Evolutionary conservation across 1,140 invertebrate species (phyloP).

Genomic region (Atta cephalotes): DNA sequence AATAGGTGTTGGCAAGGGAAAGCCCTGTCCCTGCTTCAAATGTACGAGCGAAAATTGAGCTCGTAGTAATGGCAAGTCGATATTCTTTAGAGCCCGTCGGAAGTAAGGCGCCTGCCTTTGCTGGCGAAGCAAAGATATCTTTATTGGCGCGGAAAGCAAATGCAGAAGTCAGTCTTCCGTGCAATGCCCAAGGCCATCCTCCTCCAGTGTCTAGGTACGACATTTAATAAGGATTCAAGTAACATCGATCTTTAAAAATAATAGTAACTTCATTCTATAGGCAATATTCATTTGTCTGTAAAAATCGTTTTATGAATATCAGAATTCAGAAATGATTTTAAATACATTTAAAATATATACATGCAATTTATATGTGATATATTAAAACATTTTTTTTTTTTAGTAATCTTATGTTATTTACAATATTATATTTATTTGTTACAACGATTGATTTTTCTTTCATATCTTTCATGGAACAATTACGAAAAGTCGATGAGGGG

Average conservation of each 20-base stretch:
- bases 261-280: background rate
- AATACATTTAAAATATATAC: background rate
- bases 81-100: constrained; percentile 83
- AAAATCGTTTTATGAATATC: background rate
- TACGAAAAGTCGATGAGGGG: constrained; percentile 42
- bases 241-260: background rate
- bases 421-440: constrained; percentile 15
- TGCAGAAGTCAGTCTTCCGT: constrained; percentile 87
- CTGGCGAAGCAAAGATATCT: constrained; percentile 80
- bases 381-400: background rate
- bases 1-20: constrained; percentile 1
- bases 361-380: background rate
- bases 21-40: constrained; percentile 50
- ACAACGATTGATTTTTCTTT: background rate
- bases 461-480: background rate
- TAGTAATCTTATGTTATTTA: background rate
- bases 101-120: constrained; percentile 81
- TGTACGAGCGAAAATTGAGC: constrained; percentile 3
- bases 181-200: constrained; percentile 91
- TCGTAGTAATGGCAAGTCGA: constrained; percentile 84
- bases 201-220: constrained; percentile 90
- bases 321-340: background rate
- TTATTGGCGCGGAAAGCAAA: constrained; percentile 80
- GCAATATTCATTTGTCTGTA: background rate
- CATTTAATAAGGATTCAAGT: constrained; percentile 59